Base-by-base conservation (phyloP, 2,888 invertebrate species). In the Cactoblastis cactorum region DNA sequence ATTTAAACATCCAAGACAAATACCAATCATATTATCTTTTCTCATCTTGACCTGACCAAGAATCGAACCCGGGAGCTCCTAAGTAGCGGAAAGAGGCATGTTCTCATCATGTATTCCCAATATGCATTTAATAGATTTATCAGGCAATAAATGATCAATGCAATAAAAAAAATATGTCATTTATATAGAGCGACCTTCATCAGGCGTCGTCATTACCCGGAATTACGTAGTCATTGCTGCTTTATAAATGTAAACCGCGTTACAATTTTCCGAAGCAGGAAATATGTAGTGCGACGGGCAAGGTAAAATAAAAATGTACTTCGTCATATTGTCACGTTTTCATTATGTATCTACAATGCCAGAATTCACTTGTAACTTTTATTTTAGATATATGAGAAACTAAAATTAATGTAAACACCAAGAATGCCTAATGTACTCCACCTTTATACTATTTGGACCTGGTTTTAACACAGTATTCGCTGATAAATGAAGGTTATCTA, bases 231-330 rank as follows among this genome's bases (percentile, higher is more conserved):
- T n/a, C n/a, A n/a, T n/a, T n/a, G n/a, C 71, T 61, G 68, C 70
- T 69, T 68, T 72, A 67, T 77, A 74, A 77, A 74, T 72, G 74
- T 80, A 80, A 72, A 79, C 72, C 67, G 70, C 67, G 82, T 80
- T 83, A 86, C 85, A 85, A 81, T 86, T 87, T 86, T 83, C 83
- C 80, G 76, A 86, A 85, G 79, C 76, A 84, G 87, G 87, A 87
- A 87, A 76, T n/a, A n/a, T 81, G 69, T 77, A 72, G 71, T 75
- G 72, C 65, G 55, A 63, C 70, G 73, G 70, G 76, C 84, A 85
- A 85, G 86, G 86, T 69, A 64, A 80, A 72, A 76, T 74, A 74
- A 79, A 81, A 79, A 77, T 78, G 72, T 74, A 69, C 69, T 33
- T 69, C 63, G 59, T 58, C 51, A 55, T 50, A 53, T 53, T 51